Evolutionary conservation across 2,113 vertebrate genomes (phyloP).

Genomic region (Psettodes erumei): DNA sequence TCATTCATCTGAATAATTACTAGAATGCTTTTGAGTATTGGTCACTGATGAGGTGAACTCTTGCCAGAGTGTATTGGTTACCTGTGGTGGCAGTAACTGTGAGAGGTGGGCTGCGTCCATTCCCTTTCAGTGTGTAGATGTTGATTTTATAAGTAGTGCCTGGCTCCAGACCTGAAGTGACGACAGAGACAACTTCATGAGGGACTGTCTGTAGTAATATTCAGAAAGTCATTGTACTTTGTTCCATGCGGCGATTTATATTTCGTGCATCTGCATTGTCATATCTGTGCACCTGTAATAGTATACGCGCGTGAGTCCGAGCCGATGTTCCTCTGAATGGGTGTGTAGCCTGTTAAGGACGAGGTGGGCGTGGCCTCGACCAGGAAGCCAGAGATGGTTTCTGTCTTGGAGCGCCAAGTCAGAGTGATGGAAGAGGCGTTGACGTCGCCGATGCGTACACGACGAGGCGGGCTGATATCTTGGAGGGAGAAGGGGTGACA

Average conservation of each 20-base stretch:
- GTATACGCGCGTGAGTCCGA: constrained; percentile 86
- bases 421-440: constrained; percentile 93
- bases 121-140: constrained; percentile 92
- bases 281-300: constrained; percentile 86
- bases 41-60: no score
- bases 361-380: constrained; percentile 85
- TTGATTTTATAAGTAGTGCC: constrained; percentile 93
- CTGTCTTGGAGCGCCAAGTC: constrained; percentile 93
- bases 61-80: constrained; percentile 74
- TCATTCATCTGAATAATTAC: no score
- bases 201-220: neutral
- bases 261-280: neutral
- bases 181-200: neutral
- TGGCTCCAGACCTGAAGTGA: constrained; percentile 88
- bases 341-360: constrained; percentile 77
- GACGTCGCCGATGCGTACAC: constrained; percentile 89
- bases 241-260: neutral
- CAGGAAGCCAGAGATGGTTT: constrained; percentile 94
- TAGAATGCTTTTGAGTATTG: no score
- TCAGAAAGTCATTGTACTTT: neutral
- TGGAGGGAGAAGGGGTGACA: constrained; percentile 22
- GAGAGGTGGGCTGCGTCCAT: constrained; percentile 90
- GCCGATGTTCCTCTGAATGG: constrained; percentile 86
- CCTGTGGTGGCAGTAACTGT: constrained; percentile 91
- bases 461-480: constrained; percentile 95